Base-by-base conservation (phyloP, 2,113 vertebrate genomes). In the Scortum barcoo region DNA sequence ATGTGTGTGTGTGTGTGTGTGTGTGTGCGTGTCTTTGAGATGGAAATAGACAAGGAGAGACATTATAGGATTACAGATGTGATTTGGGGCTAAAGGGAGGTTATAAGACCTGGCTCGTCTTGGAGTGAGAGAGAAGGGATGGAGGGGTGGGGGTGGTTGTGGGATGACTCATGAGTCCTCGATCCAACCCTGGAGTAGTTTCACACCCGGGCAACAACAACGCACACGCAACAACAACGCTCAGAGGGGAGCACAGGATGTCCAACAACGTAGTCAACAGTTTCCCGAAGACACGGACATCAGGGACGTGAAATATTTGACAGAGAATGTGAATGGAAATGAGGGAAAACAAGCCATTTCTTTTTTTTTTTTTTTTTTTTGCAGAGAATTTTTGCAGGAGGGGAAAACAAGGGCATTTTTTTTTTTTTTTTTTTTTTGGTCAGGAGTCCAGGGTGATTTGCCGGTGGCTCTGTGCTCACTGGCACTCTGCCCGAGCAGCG, bases 31-130 rank as follows among this genome's bases (percentile, higher is more conserved):
- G 75, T 72, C 60, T 75, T 36, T 81, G 81, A 74, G 63, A 81
- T 80, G 82, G 57, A 77, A 86, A 76, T 53, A 79, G 85, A 84
- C 76, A 85, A 48, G 58, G 44, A 66, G 74, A 76, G 83, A 73
- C 51, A 83, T 87, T 87, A 72, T 68, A 57, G 65, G 76, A 84
- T 89, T 81, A 90, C 11, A 2, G 28, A 80, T 88, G 84, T 79
- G 86, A 80, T 88, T 86, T 63, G 24, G 86, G 36, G 36, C 36
- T 78, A 75, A 86, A 48, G 61, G 66, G 81, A 74, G 84, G 69
- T 83, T 67, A 54, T 61, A 56, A 46, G 75, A 90, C 51, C 46
- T 80, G 76, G 65, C 50, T 69, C 6, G 66, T 79, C 26, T 79
- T 56, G 16, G 44, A 69, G 65, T 50, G 53, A 77, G 69, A 66